Base-by-base conservation (phyloP, 2,888 invertebrate genomes). In the Bombylius major region DNA sequence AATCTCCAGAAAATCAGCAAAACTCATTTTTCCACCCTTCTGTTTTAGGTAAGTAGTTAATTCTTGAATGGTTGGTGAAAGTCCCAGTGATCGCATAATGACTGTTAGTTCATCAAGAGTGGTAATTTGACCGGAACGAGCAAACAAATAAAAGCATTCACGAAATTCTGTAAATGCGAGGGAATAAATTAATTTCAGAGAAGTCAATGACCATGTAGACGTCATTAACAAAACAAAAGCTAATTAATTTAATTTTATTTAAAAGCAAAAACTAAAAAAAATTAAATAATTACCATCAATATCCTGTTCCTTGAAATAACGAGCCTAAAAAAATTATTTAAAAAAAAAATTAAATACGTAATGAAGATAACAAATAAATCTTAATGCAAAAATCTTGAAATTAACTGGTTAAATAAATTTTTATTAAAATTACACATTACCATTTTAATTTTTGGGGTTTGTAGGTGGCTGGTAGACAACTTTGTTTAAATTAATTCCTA, bases 81-180 rank as follows among this genome's bases (percentile, higher is more conserved):
- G 83, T 1, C 94, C 95, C 8, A 97, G 76, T 0, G 96, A 96
- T 60, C 96, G 76, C 95, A 96, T 97, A 42, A 96, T 92, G 1
- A 92, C 86, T 0, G 92, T 92, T 57, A 97, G 75, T 71, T 96
- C 94, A 68, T 95, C 93, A 61, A 94, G 75, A 0, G 87, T 88
- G 23, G 85, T 85, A 54, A 97, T 94, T 71, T 89, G 87, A 0
- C 93, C 94, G 44, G 87, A 88, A 50, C 91, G 79, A 0, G 95
- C 94, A 70, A 94, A 95, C 55, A 97, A 78, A 71, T 93, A 94
- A 77, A 96, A 97, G 68, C 96, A 97, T 77, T 97, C 96, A 67
- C 94, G 84, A 73, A 94, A 96, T 74, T 95, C 95, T 94, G 75
- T 12, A 79, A 79, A 60, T n/a, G n/a, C n/a, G n/a, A 23, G 23